These are phyloP conservation scores for Acleris laterana DNA, from an alignment of 2,888 invertebrate species.

Conservation along the genomic window DNA sequence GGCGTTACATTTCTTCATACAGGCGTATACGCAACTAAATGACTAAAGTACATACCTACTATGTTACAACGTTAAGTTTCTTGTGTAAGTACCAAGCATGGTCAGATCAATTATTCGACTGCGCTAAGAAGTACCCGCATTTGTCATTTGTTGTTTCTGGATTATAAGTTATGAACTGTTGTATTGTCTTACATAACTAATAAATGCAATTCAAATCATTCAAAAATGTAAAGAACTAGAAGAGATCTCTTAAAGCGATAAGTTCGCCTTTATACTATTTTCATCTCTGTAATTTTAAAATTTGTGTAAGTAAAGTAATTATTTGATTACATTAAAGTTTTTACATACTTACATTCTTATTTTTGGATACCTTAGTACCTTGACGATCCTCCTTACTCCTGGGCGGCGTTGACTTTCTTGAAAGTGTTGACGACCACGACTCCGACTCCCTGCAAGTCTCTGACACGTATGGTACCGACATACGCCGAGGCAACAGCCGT, in stretches of 20 bases:
- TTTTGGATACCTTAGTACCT: too few relatives aligned
- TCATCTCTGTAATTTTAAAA: too few relatives aligned
- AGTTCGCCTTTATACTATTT: too few relatives aligned
- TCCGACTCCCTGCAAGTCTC: not conserved
- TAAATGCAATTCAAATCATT: too few relatives aligned
- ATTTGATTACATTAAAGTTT: too few relatives aligned
- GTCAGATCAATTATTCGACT: conserved; percentile 16
- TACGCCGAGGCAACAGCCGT: conserved; percentile 3
- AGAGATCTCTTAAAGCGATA: too few relatives aligned
- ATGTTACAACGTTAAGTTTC: conserved; percentile 9
- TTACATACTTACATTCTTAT: too few relatives aligned
- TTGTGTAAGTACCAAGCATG: conserved; percentile 5
- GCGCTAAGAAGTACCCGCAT: not conserved
- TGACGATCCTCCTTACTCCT: not conserved
- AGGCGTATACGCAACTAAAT: not conserved
- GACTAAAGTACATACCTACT: conserved; percentile 4
- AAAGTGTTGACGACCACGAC: conserved; percentile 39
- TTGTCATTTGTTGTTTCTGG: not conserved
- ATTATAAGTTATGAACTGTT: too few relatives aligned
- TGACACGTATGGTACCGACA: not conserved
- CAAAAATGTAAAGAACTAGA: too few relatives aligned
- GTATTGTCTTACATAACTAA: too few relatives aligned
- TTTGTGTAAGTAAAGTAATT: too few relatives aligned
- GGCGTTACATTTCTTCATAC: conserved; percentile 3
- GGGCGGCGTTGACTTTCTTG: conserved; percentile 30